Percentiles rank a stretch among this genome's conserved stretches.
These are phyloP conservation scores for Phoxinus phoxinus DNA, from an alignment of 2,113 vertebrate genomes.

Conservation along the genomic window DNA sequence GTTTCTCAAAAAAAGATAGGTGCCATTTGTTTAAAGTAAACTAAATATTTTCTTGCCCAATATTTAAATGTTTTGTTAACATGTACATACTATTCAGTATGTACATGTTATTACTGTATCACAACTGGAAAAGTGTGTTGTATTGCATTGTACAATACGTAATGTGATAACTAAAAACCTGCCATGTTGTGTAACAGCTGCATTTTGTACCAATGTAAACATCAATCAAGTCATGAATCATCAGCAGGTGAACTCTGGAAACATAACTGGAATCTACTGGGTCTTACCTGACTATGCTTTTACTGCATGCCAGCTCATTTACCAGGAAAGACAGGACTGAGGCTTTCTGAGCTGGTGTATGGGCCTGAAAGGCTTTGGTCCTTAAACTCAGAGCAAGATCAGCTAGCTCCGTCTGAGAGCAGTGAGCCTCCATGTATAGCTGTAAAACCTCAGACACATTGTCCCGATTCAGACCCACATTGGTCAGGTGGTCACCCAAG, in stretches of 20 bases:
- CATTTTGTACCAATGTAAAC: background rate
- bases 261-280: background rate
- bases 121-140: background rate
- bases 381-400: conserved; percentile 86
- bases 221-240: background rate
- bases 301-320: conserved; percentile 96
- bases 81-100: background rate
- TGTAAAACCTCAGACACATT: conserved; percentile 98
- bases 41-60: background rate
- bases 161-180: background rate
- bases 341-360: conserved; percentile 92
- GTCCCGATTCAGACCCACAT: conserved; percentile 95
- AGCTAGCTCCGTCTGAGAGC: conserved; percentile 86
- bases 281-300: conserved; percentile 90
- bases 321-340: conserved; percentile 91
- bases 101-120: background rate
- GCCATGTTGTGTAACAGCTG: background rate
- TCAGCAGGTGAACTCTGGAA: background rate
- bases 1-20: background rate
- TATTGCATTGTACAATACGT: background rate
- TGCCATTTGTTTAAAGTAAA: background rate
- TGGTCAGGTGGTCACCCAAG: conserved; percentile 94
- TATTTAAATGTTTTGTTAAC: background rate
- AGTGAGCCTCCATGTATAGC: conserved; percentile 95
- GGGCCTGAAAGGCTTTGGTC: conserved; percentile 97